Base-by-base conservation (phyloP, 2,888 invertebrate genomes). In the Cheilosia vernalis region DNA sequence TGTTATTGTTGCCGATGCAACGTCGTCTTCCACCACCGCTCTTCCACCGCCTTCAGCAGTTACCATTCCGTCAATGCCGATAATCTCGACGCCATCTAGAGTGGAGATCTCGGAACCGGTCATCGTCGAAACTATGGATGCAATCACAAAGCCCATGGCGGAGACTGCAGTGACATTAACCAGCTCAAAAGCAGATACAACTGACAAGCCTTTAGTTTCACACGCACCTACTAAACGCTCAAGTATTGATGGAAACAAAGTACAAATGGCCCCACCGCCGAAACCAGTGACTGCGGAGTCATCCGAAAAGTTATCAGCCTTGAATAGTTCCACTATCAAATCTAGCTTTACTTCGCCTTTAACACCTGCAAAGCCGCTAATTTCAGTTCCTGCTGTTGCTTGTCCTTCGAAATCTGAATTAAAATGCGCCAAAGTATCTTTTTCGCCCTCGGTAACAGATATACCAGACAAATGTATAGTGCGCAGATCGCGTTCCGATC, bases 81-180 rank as follows among this genome's bases (percentile, higher is more conserved):
- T 70, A 2, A 76, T 66, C 2, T 47, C 73, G 44, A 44, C 60
- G 4, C 44, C 67, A 19, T 55, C 77, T 13, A 55, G 42, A 5
- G 17, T 21, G 3, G 72, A 72, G 13, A 53, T 5, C 6, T 33
- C 30, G 21, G 21, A 17, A 2, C n/a, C 58, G 1, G 3, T 17
- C 9, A 5, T 15, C 4, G n/a, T n/a, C 42, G 37, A 49, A 37
- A 5, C 49, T 15, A 15, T 9, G 0, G 15, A 3, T 2, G 33
- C 13, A 15, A 7, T 6, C 4, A 6, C 63, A 6, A 7, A 21
- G 13, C 37, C 24, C 6, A 10, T 17, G 3, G 4, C 51, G 5
- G 51, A 66, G n/a, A 53, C 5, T 7, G 37, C 37, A 37, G 13
- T 13, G 4, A 4, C 37, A 37, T 13, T 37, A 37, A 10, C 37